phyloP scores from a whole-genome alignment of 2,113 vertebrate species.

The Thinocorus orbignyianus region DNA sequence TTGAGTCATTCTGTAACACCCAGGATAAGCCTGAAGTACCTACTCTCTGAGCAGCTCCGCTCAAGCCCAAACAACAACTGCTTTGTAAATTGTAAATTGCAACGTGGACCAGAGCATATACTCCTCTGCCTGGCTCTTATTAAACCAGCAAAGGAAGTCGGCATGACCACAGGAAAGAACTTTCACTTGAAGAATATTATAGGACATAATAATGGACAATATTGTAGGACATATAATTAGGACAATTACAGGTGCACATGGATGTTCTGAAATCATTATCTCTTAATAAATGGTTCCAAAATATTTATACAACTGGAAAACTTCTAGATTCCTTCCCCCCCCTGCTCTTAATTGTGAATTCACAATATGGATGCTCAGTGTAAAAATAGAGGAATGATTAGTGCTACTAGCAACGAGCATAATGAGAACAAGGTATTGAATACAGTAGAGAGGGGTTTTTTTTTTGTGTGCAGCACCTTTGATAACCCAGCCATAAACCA shows the following conservation, averaged over 20 bases:
- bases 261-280: not conserved
- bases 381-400: conserved; percentile 7
- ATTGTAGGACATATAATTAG: no score
- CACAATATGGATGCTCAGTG: not conserved
- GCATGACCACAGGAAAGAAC: not conserved
- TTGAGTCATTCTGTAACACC: not conserved
- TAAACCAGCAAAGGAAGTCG: not conserved
- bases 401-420: not conserved
- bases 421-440: conserved; percentile 20
- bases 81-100: not conserved
- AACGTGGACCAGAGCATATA: not conserved
- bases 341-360: not conserved
- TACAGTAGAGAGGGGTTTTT: not conserved
- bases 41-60: not conserved
- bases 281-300: not conserved
- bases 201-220: no score
- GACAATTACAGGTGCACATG: not conserved
- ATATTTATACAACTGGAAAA: not conserved
- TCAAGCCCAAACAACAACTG: not conserved
- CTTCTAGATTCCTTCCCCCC: not conserved
- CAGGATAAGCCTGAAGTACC: not conserved
- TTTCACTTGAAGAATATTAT: not conserved
- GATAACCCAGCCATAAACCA: not conserved
- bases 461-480: not conserved
- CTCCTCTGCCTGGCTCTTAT: not conserved